A percentile compares a stretch with the other conserved stretches of the same genome.
phyloP scores from a whole-genome alignment of 2,797 vertebrate genomes.

The Phoxinus dragarum region DNA sequence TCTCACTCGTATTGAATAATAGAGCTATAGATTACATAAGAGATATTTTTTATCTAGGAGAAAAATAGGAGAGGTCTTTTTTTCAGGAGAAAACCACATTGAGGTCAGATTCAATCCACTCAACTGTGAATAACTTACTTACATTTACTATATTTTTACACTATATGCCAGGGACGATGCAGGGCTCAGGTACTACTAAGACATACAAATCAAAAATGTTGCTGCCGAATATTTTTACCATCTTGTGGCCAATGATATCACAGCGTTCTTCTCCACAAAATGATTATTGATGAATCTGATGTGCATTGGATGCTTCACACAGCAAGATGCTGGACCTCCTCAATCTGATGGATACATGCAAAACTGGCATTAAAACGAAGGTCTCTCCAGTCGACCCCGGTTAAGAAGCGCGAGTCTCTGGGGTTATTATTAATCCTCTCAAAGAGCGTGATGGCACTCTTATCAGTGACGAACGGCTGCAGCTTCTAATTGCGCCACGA shows the following conservation, averaged over 20 bases:
- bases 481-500: conserved; percentile 74
- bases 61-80: background rate
- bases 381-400: conserved; percentile 23
- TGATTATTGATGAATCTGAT: conserved; percentile 15
- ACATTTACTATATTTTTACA: background rate
- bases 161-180: background rate
- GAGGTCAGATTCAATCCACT: background rate
- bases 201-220: background rate
- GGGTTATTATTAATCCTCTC: conserved; percentile 75
- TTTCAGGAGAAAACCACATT: background rate
- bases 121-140: background rate
- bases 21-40: background rate
- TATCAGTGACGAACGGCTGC: conserved; percentile 75
- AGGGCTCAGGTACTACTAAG: background rate
- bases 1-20: too few relatives aligned
- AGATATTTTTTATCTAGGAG: background rate
- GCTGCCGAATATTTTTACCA: background rate
- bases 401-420: conserved; percentile 6
- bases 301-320: too few relatives aligned
- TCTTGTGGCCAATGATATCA: background rate
- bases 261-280: conserved; percentile 1
- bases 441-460: conserved; percentile 71
- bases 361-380: conserved; percentile 26
- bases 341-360: conserved; percentile 14
- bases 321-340: conserved; percentile 17